Conservation (phyloP, 2,113 vertebrate genomes). For the Anas platyrhynchos region DNA sequence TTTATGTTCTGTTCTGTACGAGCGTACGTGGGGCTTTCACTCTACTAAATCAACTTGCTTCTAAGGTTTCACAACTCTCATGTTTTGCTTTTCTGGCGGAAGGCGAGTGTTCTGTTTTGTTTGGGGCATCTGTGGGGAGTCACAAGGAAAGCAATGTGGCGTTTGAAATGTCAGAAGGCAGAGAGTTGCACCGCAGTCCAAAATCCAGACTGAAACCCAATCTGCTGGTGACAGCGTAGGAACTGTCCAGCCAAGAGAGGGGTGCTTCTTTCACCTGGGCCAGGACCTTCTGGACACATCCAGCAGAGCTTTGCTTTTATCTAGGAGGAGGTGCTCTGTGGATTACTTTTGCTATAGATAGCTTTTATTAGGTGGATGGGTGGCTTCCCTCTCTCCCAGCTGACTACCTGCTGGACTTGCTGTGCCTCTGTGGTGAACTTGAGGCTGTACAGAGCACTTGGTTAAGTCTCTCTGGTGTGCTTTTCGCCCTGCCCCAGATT, state of each 20-base stretch:
- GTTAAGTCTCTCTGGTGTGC: neutral
- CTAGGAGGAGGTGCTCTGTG: rapidly evolving
- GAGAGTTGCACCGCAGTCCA: neutral
- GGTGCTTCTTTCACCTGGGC: neutral
- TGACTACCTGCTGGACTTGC: neutral
- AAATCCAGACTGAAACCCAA: conserved; percentile 7
- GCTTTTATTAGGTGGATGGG: neutral
- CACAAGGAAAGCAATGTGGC: neutral
- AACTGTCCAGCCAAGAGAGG: neutral
- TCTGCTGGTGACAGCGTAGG: neutral
- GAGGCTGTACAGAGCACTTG: neutral
- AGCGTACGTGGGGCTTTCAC: neutral
- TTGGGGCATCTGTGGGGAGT: neutral
- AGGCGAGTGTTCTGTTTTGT: neutral
- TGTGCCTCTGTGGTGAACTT: neutral
- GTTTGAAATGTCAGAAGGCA: conserved; percentile 22
- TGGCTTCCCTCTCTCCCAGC: neutral
- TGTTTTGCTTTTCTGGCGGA: conserved; percentile 1
- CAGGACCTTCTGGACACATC: neutral
- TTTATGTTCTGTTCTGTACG: neutral
- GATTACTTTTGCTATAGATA: neutral
- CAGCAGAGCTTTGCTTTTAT: neutral
- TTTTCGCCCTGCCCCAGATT: neutral
- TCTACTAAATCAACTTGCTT: neutral
- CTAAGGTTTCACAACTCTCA: neutral